A percentile compares a stretch with the other conserved stretches of the same genome.
Conservation (phyloP, 2,113 vertebrate species). For the Ammospiza nelsoni region DNA sequence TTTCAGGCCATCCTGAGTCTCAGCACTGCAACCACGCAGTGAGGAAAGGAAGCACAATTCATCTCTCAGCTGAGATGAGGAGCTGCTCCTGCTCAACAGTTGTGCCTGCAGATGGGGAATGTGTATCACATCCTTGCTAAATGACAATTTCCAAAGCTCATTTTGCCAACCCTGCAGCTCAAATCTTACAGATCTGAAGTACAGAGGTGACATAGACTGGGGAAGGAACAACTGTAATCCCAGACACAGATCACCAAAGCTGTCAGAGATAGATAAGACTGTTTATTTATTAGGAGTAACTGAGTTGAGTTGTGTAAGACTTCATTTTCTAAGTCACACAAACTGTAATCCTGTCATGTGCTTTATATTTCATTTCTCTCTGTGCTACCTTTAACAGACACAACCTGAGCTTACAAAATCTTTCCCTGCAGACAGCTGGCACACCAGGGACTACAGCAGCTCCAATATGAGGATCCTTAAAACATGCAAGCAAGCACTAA, state of each 20-base stretch:
- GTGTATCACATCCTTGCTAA: neutral
- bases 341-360: neutral
- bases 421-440: neutral
- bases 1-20: neutral
- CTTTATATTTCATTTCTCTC: neutral
- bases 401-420: neutral
- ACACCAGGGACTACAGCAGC: neutral
- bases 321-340: neutral
- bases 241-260: neutral
- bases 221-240: neutral
- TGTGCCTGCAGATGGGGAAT: neutral
- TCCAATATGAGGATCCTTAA: neutral
- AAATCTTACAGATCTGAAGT: neutral
- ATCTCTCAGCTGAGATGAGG: neutral
- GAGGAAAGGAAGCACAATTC: neutral
- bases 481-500: neutral
- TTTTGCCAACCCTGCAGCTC: neutral
- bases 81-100: neutral
- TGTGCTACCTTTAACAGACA: neutral
- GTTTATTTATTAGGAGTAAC: neutral
- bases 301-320: neutral
- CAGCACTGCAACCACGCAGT: neutral
- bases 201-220: neutral
- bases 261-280: neutral
- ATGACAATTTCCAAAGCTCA: neutral